Evolutionary conservation across 37 sponge, comb jelly and placozoan species (phyloP), one percentile per base, ranked within the genome.

Genomic region (Beroe forskalii): DNA sequence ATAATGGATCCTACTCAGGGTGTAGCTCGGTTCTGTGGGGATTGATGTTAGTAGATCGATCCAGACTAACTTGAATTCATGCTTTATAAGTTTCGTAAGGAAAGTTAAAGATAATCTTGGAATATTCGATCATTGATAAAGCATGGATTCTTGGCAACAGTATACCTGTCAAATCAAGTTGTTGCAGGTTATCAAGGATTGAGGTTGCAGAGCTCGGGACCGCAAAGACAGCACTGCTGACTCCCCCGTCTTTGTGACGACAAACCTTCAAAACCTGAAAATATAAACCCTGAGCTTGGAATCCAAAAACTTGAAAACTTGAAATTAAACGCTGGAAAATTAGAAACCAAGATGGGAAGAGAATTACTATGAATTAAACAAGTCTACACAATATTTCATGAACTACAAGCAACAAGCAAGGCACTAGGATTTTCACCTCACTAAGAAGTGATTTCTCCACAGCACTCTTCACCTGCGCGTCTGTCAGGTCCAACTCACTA

Each of bases 181-280:
- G 38, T 28, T 2, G 36, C 35, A 69, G 37, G 2, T 32, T 19
- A 69, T 69, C 39, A 37, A 69, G 6, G 20, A 69, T 69, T 2
- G 37, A 33, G 1, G 27, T 69, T 30, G 30, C 25, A 8, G 25
- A 30, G 17, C 32, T 36, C 4, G 27, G 33, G 38, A 69, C 72
- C 28, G 72, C 72, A 69, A 69, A 69, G 17, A 36, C 39, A 36
- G 72, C 72, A 69, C 72, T 33, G 20, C 37, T 69, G 9, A 69
- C 30, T 6, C 25, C 27, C 3, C 66, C 66, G 4, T 23, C 72
- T 14, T 27, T 33, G 8, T 69, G 27, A 4, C 39, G 72, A 33
- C 33, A 1, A 12, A 69, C 39, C 32, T 69, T 32, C 19, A 69
- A 4, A 0, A 69, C 36, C 72, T 69, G 72, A 48, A n/a, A n/a